Evolutionary conservation across 2,888 invertebrate genomes (phyloP).

Genomic region (Meliscaeva auricollis): DNA sequence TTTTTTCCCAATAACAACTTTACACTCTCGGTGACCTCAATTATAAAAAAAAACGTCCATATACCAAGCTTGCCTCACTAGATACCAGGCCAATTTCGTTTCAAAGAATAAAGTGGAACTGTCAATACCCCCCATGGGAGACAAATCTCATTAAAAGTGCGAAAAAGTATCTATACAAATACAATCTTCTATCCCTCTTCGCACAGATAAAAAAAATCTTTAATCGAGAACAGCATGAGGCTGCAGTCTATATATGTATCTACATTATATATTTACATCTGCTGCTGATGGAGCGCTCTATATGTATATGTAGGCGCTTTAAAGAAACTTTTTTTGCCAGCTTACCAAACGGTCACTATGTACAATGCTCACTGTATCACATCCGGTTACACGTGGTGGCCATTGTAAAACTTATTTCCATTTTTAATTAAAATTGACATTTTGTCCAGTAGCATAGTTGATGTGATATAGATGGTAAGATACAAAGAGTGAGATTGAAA

Average conservation of each 20-base stretch:
- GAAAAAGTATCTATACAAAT: conserved; percentile 40
- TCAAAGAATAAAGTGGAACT: neutral
- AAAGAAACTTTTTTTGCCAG: conserved; percentile 13
- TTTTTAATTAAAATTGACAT: conserved; percentile 62
- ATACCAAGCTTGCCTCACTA: conserved; percentile 44
- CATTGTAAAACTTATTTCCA: conserved; percentile 37
- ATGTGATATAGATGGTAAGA: neutral
- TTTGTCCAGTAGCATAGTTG: conserved; percentile 2
- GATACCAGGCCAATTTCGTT: neutral
- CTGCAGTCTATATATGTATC: neutral
- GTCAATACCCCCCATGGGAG: conserved; percentile 21
- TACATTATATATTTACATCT: neutral
- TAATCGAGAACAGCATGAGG: conserved; percentile 45
- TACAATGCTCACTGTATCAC: conserved; percentile 10
- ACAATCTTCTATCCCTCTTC: conserved; percentile 3
- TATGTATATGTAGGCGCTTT: neutral
- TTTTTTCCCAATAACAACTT: neutral
- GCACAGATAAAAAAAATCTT: neutral
- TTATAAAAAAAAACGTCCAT: conserved; percentile 41
- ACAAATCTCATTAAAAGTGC: conserved; percentile 53
- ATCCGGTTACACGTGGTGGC: conserved; percentile 57
- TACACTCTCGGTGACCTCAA: conserved; percentile 1
- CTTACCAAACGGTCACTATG: neutral
- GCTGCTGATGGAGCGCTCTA: too few species aligned
- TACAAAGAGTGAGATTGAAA: neutral